Evolutionary conservation across 2,888 invertebrate genomes (phyloP).

Genomic region (Lampropteryx suffumata): DNA sequence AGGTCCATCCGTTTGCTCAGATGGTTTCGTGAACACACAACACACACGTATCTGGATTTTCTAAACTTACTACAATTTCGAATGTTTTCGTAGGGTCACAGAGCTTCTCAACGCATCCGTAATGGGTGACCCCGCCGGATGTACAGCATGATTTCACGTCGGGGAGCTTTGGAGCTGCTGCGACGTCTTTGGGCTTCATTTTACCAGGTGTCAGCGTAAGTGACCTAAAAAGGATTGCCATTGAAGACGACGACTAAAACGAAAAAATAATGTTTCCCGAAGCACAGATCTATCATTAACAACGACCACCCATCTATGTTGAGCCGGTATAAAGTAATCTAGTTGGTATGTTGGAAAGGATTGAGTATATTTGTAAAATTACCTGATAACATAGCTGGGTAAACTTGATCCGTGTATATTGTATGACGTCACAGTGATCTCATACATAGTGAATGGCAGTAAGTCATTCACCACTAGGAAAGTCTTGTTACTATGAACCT

Average conservation of each 20-base stretch:
- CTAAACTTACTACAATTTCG: conserved; percentile 69
- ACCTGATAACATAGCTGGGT: conserved; percentile 88
- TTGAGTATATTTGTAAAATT: conserved; percentile 24
- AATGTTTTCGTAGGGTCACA: conserved; percentile 88
- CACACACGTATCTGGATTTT: conserved; percentile 40
- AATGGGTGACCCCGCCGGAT: conserved; percentile 87
- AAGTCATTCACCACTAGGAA: conserved; percentile 84
- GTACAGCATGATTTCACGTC: conserved; percentile 89
- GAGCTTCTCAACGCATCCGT: conserved; percentile 89
- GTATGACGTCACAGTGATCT: conserved; percentile 87
- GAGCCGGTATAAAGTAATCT: too few species aligned
- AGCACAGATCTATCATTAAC: too few species aligned
- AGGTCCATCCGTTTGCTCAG: background rate
- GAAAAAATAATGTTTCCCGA: too few species aligned
- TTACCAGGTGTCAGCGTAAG: conserved; percentile 87
- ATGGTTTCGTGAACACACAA: conserved; percentile 14
- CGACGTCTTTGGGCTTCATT: conserved; percentile 81
- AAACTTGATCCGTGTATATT: conserved; percentile 90
- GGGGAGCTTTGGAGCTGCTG: conserved; percentile 87
- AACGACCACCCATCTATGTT: too few species aligned
- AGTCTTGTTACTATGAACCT: conserved; percentile 84
- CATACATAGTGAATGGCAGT: conserved; percentile 92
- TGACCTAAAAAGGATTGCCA: conserved; percentile 56
- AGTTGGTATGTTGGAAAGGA: too few species aligned
- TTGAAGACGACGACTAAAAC: background rate